Evolutionary conservation across 2,888 invertebrate species (phyloP), one percentile per base, ranked within the genome.

Genomic region (Drosophila emarginata): DNA sequence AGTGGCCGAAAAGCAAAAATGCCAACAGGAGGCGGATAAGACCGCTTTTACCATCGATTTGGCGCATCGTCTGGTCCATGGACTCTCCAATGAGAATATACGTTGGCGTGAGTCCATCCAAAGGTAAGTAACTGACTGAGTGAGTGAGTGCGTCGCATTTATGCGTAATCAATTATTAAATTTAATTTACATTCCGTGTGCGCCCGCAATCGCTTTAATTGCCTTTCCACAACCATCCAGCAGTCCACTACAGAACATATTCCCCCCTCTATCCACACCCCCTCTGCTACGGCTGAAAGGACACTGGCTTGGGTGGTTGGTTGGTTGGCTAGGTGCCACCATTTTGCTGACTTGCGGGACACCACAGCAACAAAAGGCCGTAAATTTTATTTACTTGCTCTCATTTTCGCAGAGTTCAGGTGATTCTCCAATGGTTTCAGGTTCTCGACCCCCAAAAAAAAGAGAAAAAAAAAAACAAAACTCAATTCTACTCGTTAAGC

Each of bases 51-150:
- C 97, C 59, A 98, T 99, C 74, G 96, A 97, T 90, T 92, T 99
- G 77, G 98, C 99, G 4, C 98, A 98, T 90, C 93, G 98, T 81
- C 93, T 99, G 28, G 97, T 99, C 0, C 97, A 97, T 87, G 98
- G 98, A 15, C 93, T 99, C 74, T 97, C 97, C 39, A 98, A 98
- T 0, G 98, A 99, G 91, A 98, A 98, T 65, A 67, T 92, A 18
- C 90, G 92, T 32, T 92, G 92, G 92, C 89, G 85, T 39, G 90
- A 91, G 56, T 91, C 91, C 1, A 90, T 92, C 11, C 88, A 90
- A 52, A 91, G 90, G 91, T 32, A 32, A 32, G 32, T 32, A 32
- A 32, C 32, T 32, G 32, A 18, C 26, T 5, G 40, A 18, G 40
- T 91, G 79, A 78, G 76, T 64, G 39, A 52, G 37, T 45, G 26